Evolutionary conservation across 2,113 vertebrate genomes (phyloP), one percentile per base, ranked within the genome.

Genomic region (Rynchops niger): DNA sequence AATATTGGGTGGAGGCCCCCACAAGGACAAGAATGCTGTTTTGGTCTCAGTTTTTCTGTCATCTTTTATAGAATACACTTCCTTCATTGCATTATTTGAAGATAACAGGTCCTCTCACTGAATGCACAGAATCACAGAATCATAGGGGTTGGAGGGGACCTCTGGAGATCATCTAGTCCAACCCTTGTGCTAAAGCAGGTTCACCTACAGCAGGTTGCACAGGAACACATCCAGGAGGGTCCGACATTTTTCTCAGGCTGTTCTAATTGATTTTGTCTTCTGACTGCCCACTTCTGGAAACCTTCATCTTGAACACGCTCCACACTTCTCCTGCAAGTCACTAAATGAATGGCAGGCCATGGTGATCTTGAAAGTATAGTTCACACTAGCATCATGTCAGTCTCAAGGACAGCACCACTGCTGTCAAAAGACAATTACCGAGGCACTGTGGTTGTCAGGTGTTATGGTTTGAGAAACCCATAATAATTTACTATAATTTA

Each of bases 31-130:
- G 59, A 85, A 61, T 43, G 13, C 34, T 70, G 12, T 5, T 84
- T 70, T 55, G 11, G 6, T 63, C 43, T 86, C 42, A 50, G 6
- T 63, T 90, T 88, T 73, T 73, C 15, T 67, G 30, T 85, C 30
- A 8, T 43, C 50, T 85, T 82, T 4, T 2, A 1, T 11, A 47
- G 21, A 77, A 55, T 53, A 53, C 0, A 0, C 11, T 86, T 86
- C 69, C 42, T 71, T 82, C 6, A 1, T 55, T 80, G 26, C 12
- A 1, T 80, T 76, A 36, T 45, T 26, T 88, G 62, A 88, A 81
- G 47, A 34, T 43, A 90, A 80, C 4, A 20, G 15, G 6, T 38
- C 36, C 12, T 49, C 20, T 59, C 62, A 38, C 36, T 45, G 32
- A 79, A 69, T 6, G 9, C 32, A 65, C 45, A 47, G 45, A 47